A percentile compares a stretch with the other conserved stretches of the same genome.
Conservation (phyloP, 2,888 invertebrate genomes). For the Autographa pulchrina region DNA sequence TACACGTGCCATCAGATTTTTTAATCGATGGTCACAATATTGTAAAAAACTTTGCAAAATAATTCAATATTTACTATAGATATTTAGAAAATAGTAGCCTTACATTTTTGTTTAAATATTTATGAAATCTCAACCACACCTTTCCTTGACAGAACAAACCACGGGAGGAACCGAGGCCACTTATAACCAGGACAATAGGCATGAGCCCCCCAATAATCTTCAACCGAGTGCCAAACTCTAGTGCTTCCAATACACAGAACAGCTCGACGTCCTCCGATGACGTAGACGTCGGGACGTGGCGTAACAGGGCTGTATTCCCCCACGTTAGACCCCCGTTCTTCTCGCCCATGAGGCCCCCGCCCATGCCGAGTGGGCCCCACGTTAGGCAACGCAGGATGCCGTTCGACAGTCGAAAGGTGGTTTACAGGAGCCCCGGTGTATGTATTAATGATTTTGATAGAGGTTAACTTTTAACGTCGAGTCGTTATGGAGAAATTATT, state of each 20-base stretch:
- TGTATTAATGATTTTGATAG: constrained; percentile 58
- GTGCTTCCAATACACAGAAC: constrained; percentile 1
- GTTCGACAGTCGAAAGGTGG: constrained; percentile 50
- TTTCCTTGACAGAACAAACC: constrained; percentile 49
- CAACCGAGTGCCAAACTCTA: constrained; percentile 3
- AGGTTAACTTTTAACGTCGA: too few species aligned
- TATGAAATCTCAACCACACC: too few species aligned
- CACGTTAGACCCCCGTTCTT: constrained; percentile 7
- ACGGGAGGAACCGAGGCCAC: constrained; percentile 47
- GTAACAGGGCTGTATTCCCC: constrained; percentile 37
- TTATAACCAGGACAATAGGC: constrained; percentile 64
- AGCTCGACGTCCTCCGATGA: constrained; percentile 23
- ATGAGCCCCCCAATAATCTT: constrained; percentile 36
- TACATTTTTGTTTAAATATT: too few species aligned
- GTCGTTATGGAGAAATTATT: not conserved
- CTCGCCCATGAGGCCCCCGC: constrained; percentile 24
- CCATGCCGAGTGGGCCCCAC: not conserved
- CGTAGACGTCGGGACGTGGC: constrained; percentile 33
- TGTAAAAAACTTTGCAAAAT: too few species aligned
- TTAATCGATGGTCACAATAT: too few species aligned
- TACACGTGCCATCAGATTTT: too few species aligned
- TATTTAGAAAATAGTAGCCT: too few species aligned
- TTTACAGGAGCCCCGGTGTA: constrained; percentile 59
- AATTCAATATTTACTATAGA: too few species aligned
- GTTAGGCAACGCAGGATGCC: constrained; percentile 16